Evolutionary conservation across 2,888 invertebrate genomes (phyloP).

Genomic region (Ophioninae sp.): DNA sequence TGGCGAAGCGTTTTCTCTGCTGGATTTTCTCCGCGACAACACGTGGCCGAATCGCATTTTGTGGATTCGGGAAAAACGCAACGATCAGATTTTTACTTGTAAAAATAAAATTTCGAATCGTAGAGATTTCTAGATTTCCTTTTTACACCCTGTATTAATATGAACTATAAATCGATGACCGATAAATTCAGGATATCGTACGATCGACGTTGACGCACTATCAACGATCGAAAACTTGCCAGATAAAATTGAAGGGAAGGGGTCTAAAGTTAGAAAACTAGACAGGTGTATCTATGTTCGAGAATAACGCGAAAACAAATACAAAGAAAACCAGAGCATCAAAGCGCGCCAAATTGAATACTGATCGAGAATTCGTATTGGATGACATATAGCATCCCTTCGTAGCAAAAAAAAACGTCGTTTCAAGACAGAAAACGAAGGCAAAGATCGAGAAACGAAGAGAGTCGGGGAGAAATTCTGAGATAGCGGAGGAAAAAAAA

Average conservation of each 20-base stretch:
- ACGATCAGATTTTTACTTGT: background rate
- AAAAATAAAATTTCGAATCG: background rate
- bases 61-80: constrained; percentile 7
- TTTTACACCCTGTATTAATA: background rate
- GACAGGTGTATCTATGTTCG: background rate
- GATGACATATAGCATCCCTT: background rate
- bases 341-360: constrained; percentile 21
- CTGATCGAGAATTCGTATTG: constrained; percentile 43
- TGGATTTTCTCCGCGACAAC: constrained; percentile 3
- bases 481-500: constrained; percentile 37
- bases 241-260: background rate
- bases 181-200: constrained; percentile 3
- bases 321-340: constrained; percentile 7
- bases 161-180: background rate
- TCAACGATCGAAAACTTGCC: background rate
- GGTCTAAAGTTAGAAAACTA: background rate
- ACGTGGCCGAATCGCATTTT: constrained; percentile 1
- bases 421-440: constrained; percentile 40
- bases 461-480: constrained; percentile 15
- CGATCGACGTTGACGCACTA: constrained; percentile 6
- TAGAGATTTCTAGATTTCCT: background rate
- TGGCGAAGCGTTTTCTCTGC: constrained; percentile 12
- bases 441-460: constrained; percentile 18
- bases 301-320: background rate
- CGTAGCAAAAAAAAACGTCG: constrained; percentile 2